phyloP scores from a whole-genome alignment of 2,888 invertebrate species.

The Baronia brevicornis region DNA sequence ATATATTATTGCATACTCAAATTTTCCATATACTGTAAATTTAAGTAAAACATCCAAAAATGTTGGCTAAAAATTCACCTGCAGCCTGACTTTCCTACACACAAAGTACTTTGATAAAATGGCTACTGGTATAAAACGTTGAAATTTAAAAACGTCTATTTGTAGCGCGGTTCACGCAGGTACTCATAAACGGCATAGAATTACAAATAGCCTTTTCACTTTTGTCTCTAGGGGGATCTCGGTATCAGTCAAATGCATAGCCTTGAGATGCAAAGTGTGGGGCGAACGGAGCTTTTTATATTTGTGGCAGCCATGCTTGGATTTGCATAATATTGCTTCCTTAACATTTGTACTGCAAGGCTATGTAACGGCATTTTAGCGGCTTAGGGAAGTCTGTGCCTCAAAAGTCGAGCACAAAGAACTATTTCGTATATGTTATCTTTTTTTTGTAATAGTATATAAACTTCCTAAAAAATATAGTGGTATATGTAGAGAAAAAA shows the following conservation, averaged over 20 bases:
- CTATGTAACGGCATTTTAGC: conserved; percentile 49
- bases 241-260: conserved; percentile 68
- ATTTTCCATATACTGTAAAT: too few relatives aligned
- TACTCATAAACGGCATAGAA: conserved; percentile 61
- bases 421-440: too few relatives aligned
- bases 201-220: conserved; percentile 70
- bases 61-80: too few relatives aligned
- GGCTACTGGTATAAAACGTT: neutral
- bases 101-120: neutral
- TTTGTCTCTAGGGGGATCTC: conserved; percentile 64
- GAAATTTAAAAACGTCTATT: conserved; percentile 10
- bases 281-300: conserved; percentile 68
- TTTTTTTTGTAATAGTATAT: too few relatives aligned
- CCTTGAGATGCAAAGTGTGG: conserved; percentile 74
- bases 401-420: too few relatives aligned
- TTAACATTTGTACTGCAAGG: conserved; percentile 61
- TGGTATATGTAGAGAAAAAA: too few relatives aligned
- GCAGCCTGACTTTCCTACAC: too few relatives aligned
- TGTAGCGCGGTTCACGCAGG: conserved; percentile 42
- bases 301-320: conserved; percentile 64
- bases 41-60: too few relatives aligned
- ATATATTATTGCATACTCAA: too few relatives aligned
- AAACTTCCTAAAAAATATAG: too few relatives aligned
- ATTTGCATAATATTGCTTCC: conserved; percentile 77
- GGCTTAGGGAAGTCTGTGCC: conserved; percentile 23